Conservation (phyloP, 2,797 vertebrate species). For the Phoeniculus purpureus region DNA sequence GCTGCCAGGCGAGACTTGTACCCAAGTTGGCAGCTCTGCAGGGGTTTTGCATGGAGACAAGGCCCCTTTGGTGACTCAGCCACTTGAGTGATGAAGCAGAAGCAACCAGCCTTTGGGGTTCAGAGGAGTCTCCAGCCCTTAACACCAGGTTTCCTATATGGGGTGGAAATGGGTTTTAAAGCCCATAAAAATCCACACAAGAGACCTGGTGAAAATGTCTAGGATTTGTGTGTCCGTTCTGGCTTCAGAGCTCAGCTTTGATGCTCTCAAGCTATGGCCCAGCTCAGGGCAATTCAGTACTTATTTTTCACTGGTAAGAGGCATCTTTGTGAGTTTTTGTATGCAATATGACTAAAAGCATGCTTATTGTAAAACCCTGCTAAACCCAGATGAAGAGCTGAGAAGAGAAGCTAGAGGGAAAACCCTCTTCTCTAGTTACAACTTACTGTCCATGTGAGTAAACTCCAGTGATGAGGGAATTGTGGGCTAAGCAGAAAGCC, state of each 20-base stretch:
- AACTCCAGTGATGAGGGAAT: neutral
- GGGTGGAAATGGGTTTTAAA: neutral
- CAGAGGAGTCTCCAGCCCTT: neutral
- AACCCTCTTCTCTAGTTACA: neutral
- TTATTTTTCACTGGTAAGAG: neutral
- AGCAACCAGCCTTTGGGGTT: neutral
- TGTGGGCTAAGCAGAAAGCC: neutral
- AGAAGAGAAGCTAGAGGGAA: neutral
- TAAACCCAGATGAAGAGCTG: neutral
- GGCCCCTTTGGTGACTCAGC: neutral
- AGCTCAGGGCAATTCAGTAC: neutral
- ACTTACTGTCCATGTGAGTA: neutral
- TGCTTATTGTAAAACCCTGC: neutral
- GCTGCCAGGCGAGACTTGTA: neutral
- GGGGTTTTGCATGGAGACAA: neutral
- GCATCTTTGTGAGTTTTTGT: neutral
- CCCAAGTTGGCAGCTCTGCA: neutral
- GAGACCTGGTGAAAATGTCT: neutral
- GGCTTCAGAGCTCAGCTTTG: neutral
- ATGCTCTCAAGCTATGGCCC: neutral
- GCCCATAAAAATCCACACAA: neutral
- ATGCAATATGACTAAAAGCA: rapidly evolving
- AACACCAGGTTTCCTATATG: neutral
- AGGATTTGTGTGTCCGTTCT: rapidly evolving
- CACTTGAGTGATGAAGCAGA: neutral